Evolutionary conservation across 2,113 vertebrate genomes (phyloP).

Genomic region (Piprites chloris): DNA sequence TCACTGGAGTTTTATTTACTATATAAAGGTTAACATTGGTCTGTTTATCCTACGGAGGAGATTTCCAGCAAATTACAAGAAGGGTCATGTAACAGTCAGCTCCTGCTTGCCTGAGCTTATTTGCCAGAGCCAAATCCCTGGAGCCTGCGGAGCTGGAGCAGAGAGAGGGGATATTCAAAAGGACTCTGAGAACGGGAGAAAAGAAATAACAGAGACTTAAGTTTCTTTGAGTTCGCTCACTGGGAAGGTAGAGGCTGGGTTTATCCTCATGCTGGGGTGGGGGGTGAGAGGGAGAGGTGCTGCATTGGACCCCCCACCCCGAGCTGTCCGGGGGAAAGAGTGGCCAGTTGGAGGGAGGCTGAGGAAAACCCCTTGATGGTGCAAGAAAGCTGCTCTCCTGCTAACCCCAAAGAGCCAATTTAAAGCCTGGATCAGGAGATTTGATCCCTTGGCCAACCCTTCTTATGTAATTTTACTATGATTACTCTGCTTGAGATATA

Average conservation of each 20-base stretch:
- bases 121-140: slow-evolving; percentile 55
- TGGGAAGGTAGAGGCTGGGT: background rate
- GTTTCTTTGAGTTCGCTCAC: background rate
- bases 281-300: background rate
- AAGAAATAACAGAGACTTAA: background rate
- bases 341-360: background rate
- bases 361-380: background rate
- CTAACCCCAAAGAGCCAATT: background rate
- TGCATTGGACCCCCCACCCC: rapidly evolving
- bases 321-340: background rate
- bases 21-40: slow-evolving; percentile 55
- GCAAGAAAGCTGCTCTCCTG: background rate
- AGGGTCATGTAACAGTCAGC: slow-evolving; percentile 69
- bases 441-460: background rate
- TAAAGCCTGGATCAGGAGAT: background rate
- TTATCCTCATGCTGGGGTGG: background rate
- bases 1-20: slow-evolving; percentile 62
- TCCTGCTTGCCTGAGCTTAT: slow-evolving; percentile 43
- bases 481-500: background rate
- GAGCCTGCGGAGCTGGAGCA: slow-evolving; percentile 15
- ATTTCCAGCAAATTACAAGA: slow-evolving; percentile 66
- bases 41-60: slow-evolving; percentile 59
- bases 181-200: background rate
- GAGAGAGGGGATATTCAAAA: slow-evolving; percentile 10
- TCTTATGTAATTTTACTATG: background rate